Evolutionary conservation across 1,140 invertebrate species (phyloP).

Genomic region (Papilio helenus): DNA sequence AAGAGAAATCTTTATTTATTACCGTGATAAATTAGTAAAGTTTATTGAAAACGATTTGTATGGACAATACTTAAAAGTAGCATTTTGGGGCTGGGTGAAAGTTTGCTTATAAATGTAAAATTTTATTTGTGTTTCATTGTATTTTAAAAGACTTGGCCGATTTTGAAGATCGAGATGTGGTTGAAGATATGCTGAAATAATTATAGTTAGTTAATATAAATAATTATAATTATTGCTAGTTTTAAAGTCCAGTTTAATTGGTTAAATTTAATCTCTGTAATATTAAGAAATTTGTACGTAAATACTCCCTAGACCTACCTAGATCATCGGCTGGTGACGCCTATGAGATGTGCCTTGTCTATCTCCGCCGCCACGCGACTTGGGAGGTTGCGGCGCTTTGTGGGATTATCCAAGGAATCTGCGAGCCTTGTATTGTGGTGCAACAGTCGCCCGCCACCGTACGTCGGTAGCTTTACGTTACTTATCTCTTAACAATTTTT

Average conservation of each 20-base stretch:
- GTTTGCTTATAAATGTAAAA: not conserved
- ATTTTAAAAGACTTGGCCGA: not conserved
- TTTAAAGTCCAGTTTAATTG: too few relatives aligned
- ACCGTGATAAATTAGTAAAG: not conserved
- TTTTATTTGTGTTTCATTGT: not conserved
- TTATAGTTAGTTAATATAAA: too few relatives aligned
- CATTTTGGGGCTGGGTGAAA: not conserved
- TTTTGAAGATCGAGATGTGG: not conserved
- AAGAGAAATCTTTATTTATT: conserved; percentile 32
- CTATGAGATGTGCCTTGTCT: conserved; percentile 13
- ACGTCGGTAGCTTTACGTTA: conserved; percentile 33
- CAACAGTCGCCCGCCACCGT: conserved; percentile 28
- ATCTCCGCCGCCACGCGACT: conserved; percentile 29
- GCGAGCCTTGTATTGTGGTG: conserved; percentile 30
- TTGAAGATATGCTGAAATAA: too few relatives aligned
- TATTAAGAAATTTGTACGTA: too few relatives aligned
- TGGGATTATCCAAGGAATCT: conserved; percentile 36
- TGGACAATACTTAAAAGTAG: not conserved
- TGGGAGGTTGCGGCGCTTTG: conserved; percentile 40
- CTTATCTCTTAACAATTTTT: conserved; percentile 32
- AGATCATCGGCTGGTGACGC: not conserved
- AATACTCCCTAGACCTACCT: too few relatives aligned
- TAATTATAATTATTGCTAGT: too few relatives aligned
- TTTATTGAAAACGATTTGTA: conserved; percentile 11
- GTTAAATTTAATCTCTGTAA: too few relatives aligned